Evolutionary conservation across 2,888 invertebrate genomes (phyloP), one percentile per base, ranked within the genome.

Genomic region (Creontiades dilutus): DNA sequence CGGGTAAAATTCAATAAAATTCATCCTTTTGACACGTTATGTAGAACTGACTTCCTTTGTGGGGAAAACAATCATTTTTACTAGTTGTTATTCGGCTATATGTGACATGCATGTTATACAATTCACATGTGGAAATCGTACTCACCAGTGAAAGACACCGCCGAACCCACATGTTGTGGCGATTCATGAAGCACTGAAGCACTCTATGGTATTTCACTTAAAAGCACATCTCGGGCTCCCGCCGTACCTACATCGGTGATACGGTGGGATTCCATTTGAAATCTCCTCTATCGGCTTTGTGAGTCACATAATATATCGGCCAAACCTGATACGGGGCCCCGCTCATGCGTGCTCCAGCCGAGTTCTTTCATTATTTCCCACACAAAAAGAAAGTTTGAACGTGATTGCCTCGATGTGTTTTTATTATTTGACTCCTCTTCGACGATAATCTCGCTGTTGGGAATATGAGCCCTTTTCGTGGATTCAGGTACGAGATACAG

Each of bases 251-350:
- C 61, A n/a, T n/a, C 19, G 3, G 11, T 3, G 68, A 12, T 68
- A 68, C 23, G 23, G 68, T 13, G 11, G 11, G 68, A 23, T 23
- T 68, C 68, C 23, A 68, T 27, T 68, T 68, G 11, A 19, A 61
- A 68, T 68, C 68, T 11, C 12, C 47, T 80, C 37, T 47, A 46
- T 47, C 68, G 0, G 9, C 47, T 80, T 80, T 47, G 78, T 47
- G 78, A 37, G 46, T 80, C 78, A 80, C 78, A 80, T 68, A 68
- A 23, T 68, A 68, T 68, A 23, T 68, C 68, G 68, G 68, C 68
- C 68, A 68, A 68, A 68, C 68, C 68, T 68, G 68, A 68, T 68
- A 68, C 23, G 68, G 23, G 3, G n/a, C 61, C n/a, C 7, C n/a
- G 68, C 13, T 68, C 23, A 68, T 23, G 68, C 68, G 68, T 68